A percentile compares a stretch with the other conserved stretches of the same genome.
Evolutionary conservation across 2,797 vertebrate genomes (phyloP).

Genomic region (Apodemus agrarius): DNA sequence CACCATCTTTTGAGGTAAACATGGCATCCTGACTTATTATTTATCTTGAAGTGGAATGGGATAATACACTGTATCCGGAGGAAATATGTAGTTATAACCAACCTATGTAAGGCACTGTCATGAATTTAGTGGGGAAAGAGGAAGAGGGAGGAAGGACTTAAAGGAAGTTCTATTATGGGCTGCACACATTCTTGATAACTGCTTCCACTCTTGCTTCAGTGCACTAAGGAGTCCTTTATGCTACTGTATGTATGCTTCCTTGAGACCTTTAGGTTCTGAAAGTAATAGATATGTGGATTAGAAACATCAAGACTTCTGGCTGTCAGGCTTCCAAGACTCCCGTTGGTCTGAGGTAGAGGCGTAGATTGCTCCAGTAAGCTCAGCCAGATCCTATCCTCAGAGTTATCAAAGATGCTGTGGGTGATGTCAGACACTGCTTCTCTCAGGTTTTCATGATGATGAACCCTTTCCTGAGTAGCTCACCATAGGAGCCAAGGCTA

Average conservation of each 20-base stretch:
- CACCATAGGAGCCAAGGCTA: neutral
- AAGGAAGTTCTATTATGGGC: neutral
- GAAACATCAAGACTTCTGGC: slow-evolving; percentile 10
- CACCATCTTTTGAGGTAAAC: neutral
- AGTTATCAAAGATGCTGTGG: neutral
- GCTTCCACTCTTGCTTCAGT: neutral
- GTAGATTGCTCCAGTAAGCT: neutral
- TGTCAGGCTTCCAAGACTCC: neutral
- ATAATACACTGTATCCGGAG: neutral
- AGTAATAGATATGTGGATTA: neutral
- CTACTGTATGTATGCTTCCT: neutral
- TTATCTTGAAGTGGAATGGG: slow-evolving; percentile 5
- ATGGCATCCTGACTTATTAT: neutral
- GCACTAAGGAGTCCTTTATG: neutral
- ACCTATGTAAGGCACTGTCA: neutral
- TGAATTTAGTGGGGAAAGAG: neutral
- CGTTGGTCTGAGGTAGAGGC: neutral
- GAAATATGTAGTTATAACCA: neutral
- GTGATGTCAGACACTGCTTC: neutral
- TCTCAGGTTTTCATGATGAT: neutral
- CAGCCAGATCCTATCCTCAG: slow-evolving; percentile 21
- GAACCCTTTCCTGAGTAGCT: neutral
- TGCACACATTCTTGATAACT: neutral
- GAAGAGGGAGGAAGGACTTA: neutral
- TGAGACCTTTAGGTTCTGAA: neutral